These are phyloP conservation scores for Lepidocyrtoides sp. DNA, from an alignment of 2,888 invertebrate genomes.

Conservation along the genomic window DNA sequence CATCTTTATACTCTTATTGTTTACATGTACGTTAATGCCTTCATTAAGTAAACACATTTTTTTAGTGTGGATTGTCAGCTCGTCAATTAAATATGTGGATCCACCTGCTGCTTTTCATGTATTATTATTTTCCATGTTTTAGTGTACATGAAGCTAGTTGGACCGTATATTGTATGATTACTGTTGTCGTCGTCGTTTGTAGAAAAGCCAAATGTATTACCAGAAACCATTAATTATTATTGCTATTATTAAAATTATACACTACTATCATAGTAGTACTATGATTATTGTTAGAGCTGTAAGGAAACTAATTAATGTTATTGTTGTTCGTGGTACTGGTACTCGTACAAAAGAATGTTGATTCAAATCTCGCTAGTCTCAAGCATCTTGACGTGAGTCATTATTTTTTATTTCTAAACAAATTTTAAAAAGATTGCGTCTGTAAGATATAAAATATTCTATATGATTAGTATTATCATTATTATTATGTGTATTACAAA, in stretches of 20 bases:
- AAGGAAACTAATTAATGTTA: neutral
- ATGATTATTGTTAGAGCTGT: neutral
- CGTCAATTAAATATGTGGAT: no score
- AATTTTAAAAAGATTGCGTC: neutral
- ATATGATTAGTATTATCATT: neutral
- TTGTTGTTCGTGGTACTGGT: constrained; percentile 26
- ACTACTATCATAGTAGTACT: neutral
- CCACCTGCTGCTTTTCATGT: no score
- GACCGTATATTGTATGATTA: no score
- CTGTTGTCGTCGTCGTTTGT: neutral
- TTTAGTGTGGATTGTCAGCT: no score
- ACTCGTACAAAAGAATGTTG: constrained; percentile 57
- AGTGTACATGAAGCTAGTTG: neutral
- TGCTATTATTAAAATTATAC: neutral
- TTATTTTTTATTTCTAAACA: constrained; percentile 53
- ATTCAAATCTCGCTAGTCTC: constrained; percentile 66
- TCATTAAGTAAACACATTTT: no score
- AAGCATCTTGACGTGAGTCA: constrained; percentile 43
- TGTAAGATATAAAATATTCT: neutral
- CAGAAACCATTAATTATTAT: neutral
- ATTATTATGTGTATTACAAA: neutral
- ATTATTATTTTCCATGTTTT: neutral
- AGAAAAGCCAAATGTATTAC: constrained; percentile 5
- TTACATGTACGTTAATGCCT: no score
- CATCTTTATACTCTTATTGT: no score